Conservation (phyloP, 2,888 invertebrate genomes). For the Mythimna loreyi region DNA sequence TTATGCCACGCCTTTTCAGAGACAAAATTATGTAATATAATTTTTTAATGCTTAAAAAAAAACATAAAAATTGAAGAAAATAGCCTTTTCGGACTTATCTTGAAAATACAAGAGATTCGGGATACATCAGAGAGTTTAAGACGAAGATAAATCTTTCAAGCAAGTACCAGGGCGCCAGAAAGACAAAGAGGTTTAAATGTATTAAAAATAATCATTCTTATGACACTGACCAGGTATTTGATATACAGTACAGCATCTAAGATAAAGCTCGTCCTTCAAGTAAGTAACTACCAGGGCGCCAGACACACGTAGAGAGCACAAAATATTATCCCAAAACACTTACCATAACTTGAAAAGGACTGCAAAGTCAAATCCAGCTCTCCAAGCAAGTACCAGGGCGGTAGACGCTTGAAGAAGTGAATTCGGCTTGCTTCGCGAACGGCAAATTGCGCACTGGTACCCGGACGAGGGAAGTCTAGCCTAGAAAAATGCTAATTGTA, state of each 20-base stretch:
- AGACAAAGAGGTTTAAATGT: neutral
- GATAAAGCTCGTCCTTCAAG: neutral
- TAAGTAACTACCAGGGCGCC: neutral
- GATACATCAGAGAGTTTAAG: neutral
- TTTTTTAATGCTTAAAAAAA: too few relatives aligned
- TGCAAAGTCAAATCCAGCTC: neutral
- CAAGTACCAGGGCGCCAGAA: neutral
- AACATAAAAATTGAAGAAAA: too few relatives aligned
- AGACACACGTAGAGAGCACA: neutral
- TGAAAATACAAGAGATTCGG: neutral
- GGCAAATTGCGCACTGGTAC: constrained; percentile 16
- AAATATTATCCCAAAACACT: neutral
- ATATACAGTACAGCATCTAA: neutral
- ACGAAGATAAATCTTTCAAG: neutral
- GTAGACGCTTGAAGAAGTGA: constrained; percentile 6
- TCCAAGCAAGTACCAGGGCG: neutral
- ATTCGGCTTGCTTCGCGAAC: neutral
- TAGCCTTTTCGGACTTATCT: neutral
- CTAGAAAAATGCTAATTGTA: neutral
- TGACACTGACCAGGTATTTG: neutral
- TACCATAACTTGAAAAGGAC: neutral
- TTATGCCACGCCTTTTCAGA: neutral
- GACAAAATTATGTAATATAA: neutral
- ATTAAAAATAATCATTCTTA: neutral
- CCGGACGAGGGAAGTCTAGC: neutral